Percentiles rank a stretch among this genome's conserved stretches.
These are phyloP conservation scores for Sinopyrophorus schimmeli DNA, from an alignment of 2,888 invertebrate genomes.

Conservation along the genomic window DNA sequence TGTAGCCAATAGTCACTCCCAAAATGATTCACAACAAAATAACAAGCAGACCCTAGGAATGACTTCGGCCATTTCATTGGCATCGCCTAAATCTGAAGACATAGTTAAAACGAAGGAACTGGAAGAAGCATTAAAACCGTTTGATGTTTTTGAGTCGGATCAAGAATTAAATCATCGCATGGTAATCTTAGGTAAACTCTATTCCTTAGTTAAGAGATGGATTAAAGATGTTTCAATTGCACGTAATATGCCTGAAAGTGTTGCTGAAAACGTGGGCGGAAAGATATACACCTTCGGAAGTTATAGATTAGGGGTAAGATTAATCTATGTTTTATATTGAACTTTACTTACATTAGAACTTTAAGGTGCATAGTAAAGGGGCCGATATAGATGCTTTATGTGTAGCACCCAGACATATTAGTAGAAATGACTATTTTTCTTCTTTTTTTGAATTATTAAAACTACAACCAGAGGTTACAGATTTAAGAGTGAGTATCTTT, in stretches of 20 bases:
- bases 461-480: slow-evolving; percentile 81
- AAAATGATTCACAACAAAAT: slow-evolving; percentile 56
- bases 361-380: slow-evolving; percentile 87
- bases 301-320: slow-evolving; percentile 82
- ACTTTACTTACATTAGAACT: not conserved
- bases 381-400: slow-evolving; percentile 99
- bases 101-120: slow-evolving; percentile 74
- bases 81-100: slow-evolving; percentile 80
- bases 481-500: slow-evolving; percentile 66
- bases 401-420: slow-evolving; percentile 95
- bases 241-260: slow-evolving; percentile 89
- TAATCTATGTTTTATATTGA: slow-evolving; percentile 5
- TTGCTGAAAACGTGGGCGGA: slow-evolving; percentile 91
- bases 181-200: slow-evolving; percentile 82
- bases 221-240: slow-evolving; percentile 85
- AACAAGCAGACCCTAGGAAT: slow-evolving; percentile 78
- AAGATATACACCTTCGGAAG: slow-evolving; percentile 99
- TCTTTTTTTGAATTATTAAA: slow-evolving; percentile 91
- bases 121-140: slow-evolving; percentile 77
- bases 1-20: slow-evolving; percentile 52
- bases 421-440: slow-evolving; percentile 92
- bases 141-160: slow-evolving; percentile 88
- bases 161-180: slow-evolving; percentile 88
- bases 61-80: slow-evolving; percentile 92
- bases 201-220: slow-evolving; percentile 92